Evolutionary conservation across 2,797 vertebrate species (phyloP), one percentile per base, ranked within the genome.

Genomic region (Etheostoma nigrum): DNA sequence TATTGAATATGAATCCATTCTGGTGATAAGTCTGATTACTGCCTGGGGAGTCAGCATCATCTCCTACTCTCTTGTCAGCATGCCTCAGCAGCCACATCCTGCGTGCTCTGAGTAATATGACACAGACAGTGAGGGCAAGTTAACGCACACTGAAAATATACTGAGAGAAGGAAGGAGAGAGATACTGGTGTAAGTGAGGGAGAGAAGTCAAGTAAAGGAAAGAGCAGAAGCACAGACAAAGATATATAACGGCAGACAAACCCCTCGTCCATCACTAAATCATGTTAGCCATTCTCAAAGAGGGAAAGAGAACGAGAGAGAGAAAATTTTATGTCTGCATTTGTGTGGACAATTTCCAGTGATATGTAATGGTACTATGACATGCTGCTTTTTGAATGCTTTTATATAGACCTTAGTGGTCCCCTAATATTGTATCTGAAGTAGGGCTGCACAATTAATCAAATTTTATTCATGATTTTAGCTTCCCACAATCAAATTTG

Each of bases 11-110:
- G 74, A 90, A 80, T 74, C 70, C 70, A 63, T 76, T 81, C 63
- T 14, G 36, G 74, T 67, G 79, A 84, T 68, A 69, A 86, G 79
- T 76, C 70, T 8, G 42, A 77, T 69, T 83, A 74, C 83, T 78
- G 88, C 82, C 79, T 16, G 55, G 78, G 82, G 82, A 88, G 74
- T 61, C 64, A 44, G 73, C 78, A 76, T 85, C 89, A 79, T 85
- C 81, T 79, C 81, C 49, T 58, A 4, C 66, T 83, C 77, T 72
- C 71, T 47, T 77, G 85, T 89, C 84, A 71, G 80, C 66, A 72
- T 66, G 89, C 82, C 75, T 85, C 82, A 74, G 84, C 74, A n/a
- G 66, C 80, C 54, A 44, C 75, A 78, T 78, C 67, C 79, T 48
- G 55, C 16, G 40, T 8, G 21, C 78, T 74, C 83, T 49, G 78